Conservation (phyloP, 2,888 invertebrate genomes). For the Lamellibrachia satsuma region DNA sequence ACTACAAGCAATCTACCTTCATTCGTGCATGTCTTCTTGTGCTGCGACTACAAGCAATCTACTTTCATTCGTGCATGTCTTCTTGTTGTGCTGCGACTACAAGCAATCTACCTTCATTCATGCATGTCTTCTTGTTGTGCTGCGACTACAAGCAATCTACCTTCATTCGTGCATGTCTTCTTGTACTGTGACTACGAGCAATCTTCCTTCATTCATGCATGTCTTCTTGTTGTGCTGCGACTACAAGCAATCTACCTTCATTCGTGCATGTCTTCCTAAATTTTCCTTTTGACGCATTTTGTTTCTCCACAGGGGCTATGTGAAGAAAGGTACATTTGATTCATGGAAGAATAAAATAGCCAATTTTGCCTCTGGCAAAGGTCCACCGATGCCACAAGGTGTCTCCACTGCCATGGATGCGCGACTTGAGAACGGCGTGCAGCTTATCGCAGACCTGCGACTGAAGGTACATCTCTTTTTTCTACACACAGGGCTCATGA, state of each 20-base stretch:
- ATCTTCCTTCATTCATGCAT: too few species aligned
- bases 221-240: not conserved
- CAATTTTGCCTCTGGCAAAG: constrained; percentile 36
- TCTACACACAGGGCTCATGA: not conserved
- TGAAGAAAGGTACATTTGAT: constrained; percentile 12
- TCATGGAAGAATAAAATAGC: constrained; percentile 44
- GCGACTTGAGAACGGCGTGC: constrained; percentile 82
- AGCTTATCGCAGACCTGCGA: constrained; percentile 80
- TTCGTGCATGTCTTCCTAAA: not conserved
- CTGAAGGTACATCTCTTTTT: constrained; percentile 67
- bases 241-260: not conserved
- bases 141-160: not conserved
- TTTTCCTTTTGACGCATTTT: not conserved
- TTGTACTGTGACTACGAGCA: too few species aligned
- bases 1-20: too few species aligned
- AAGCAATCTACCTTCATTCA: too few species aligned
- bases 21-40: too few species aligned
- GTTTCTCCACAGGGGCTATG: not conserved
- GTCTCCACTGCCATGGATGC: constrained; percentile 76
- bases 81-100: too few species aligned
- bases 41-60: too few species aligned
- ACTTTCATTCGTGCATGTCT: too few species aligned
- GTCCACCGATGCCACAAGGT: constrained; percentile 46
- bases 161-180: not conserved
- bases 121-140: not conserved